phyloP scores from a whole-genome alignment of 2,888 invertebrate genomes.

The Branchipolynoe longqiensis region DNA sequence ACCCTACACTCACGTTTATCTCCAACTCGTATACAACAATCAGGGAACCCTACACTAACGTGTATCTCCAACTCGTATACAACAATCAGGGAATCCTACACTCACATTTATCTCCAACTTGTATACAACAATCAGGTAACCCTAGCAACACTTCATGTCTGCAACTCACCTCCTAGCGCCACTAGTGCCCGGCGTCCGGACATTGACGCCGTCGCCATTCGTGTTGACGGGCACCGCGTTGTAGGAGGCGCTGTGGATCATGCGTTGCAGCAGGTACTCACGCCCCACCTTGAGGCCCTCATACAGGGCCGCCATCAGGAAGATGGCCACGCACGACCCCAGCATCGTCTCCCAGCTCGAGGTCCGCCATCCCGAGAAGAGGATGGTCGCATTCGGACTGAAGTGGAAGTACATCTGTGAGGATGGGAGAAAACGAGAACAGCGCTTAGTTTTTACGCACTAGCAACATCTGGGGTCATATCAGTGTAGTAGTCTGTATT shows the following conservation, averaged over 20 bases:
- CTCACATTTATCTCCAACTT: too few relatives aligned
- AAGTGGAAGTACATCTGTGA: constrained; percentile 80
- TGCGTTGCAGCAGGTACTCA: constrained; percentile 75
- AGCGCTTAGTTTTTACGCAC: too few relatives aligned
- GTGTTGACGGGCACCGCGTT: constrained; percentile 61
- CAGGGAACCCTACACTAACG: too few relatives aligned
- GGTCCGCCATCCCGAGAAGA: constrained; percentile 75
- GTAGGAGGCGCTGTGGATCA: constrained; percentile 67
- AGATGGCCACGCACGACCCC: constrained; percentile 94
- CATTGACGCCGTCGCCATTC: background rate
- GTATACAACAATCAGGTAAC: too few relatives aligned
- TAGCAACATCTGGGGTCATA: too few relatives aligned
- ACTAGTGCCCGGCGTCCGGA: background rate
- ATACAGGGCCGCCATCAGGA: constrained; percentile 94
- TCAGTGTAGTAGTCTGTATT: too few relatives aligned
- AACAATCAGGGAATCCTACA: too few relatives aligned
- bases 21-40: too few relatives aligned
- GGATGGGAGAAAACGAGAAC: too few relatives aligned
- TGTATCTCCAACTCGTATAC: too few relatives aligned
- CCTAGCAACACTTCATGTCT: too few relatives aligned
- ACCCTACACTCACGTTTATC: too few relatives aligned
- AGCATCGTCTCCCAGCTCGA: constrained; percentile 84
- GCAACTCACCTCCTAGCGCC: background rate
- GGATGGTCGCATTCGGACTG: constrained; percentile 74
- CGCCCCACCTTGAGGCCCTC: constrained; percentile 96